These are phyloP conservation scores for Amphimedon queenslandica DNA, from an alignment of 37 sponge, comb jelly and placozoan genomes.

Conservation along the genomic window DNA sequence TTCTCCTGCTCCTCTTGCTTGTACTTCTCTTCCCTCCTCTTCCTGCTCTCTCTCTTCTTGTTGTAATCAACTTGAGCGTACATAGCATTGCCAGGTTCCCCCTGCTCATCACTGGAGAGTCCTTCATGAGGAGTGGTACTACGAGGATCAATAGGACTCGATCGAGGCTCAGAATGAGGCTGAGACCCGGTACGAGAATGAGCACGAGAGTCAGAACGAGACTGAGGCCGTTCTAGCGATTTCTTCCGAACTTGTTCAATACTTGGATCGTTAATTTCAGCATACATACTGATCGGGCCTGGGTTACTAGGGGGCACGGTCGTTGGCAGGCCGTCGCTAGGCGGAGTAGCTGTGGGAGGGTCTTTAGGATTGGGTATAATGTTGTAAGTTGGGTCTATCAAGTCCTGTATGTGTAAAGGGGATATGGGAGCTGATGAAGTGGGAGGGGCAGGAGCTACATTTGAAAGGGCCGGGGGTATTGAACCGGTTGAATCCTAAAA, in stretches of 20 bases:
- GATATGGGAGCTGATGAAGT: no score
- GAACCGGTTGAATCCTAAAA: no score
- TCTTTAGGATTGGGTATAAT: no score
- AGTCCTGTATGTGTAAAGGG: no score
- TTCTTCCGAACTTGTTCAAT: neutral
- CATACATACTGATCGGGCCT: neutral
- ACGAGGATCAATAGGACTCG: neutral
- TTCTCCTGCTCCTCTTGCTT: neutral
- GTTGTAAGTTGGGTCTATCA: no score
- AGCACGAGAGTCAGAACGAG: neutral
- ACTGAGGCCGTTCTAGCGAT: neutral
- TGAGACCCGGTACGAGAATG: neutral
- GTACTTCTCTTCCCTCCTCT: neutral
- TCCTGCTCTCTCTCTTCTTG: neutral
- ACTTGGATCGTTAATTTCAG: neutral
- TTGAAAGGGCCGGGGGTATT: no score
- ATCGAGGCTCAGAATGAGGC: constrained; percentile 1
- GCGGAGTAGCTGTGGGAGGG: no score
- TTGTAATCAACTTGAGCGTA: constrained; percentile 3
- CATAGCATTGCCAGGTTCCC: neutral
- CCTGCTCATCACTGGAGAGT: neutral
- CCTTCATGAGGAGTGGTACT: neutral
- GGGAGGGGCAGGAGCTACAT: no score
- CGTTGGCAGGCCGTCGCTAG: no score
- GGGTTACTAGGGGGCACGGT: neutral